Percentiles rank a stretch among this genome's conserved stretches.
These are phyloP conservation scores for Piscicola geometra DNA, from an alignment of 2,888 invertebrate genomes.

Conservation along the genomic window DNA sequence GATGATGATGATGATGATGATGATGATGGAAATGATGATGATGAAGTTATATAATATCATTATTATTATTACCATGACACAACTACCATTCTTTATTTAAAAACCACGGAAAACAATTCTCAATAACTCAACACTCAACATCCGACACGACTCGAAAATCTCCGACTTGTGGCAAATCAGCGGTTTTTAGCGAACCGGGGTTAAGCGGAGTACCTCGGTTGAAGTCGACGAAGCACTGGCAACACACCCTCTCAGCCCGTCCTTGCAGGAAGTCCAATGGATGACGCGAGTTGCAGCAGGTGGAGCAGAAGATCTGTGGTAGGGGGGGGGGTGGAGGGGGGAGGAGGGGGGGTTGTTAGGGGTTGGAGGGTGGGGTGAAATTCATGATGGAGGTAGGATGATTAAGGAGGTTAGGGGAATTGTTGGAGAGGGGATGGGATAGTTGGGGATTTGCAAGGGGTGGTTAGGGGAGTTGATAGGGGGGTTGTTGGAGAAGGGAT, in stretches of 20 bases:
- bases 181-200: no score
- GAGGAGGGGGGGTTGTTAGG: no score
- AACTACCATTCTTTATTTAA: neutral
- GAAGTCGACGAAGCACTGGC: conserved; percentile 61
- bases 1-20: no score
- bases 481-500: neutral
- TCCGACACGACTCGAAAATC: neutral
- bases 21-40: no score
- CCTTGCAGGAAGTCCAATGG: conserved; percentile 69
- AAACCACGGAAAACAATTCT: neutral
- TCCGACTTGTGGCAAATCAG: no score
- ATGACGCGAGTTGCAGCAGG: conserved; percentile 71
- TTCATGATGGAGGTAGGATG: neutral
- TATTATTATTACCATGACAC: neutral
- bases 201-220: conserved; percentile 44
- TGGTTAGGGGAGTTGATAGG: neutral
- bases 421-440: conserved; percentile 62
- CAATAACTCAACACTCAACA: neutral
- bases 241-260: conserved; percentile 74
- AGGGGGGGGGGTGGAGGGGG: no score
- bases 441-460: no score
- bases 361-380: neutral
- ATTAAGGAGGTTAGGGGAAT: conserved; percentile 55
- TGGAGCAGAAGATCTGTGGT: conserved; percentile 68
- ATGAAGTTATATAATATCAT: neutral